Evolutionary conservation across 2,113 vertebrate genomes (phyloP).

Genomic region (Crotalus tigris): DNA sequence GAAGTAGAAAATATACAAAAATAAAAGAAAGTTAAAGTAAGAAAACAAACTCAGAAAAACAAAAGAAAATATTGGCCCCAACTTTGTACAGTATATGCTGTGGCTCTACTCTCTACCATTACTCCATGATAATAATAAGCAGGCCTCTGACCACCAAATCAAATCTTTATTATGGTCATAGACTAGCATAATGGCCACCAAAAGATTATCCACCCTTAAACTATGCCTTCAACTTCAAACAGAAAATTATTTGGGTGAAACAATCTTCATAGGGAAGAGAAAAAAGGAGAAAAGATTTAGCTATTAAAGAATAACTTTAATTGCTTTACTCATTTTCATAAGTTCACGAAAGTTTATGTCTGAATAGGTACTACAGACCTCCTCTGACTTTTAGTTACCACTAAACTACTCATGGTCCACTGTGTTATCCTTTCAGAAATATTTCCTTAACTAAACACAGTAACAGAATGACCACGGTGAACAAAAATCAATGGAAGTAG

Average conservation of each 20-base stretch:
- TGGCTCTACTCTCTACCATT: neutral
- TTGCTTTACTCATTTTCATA: neutral
- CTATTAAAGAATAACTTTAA: neutral
- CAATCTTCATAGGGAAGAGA: neutral
- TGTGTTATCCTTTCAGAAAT: neutral
- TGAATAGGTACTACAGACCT: neutral
- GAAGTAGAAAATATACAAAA: neutral
- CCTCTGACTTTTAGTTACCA: neutral
- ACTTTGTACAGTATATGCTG: neutral
- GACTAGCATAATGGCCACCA: neutral
- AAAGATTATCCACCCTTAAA: neutral
- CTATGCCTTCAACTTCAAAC: neutral
- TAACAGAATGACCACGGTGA: neutral
- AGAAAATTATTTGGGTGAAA: neutral
- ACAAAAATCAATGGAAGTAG: neutral
- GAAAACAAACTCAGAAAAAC: neutral
- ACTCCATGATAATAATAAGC: neutral
- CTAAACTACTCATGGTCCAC: neutral
- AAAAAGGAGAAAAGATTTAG: too few species aligned
- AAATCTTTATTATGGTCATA: neutral
- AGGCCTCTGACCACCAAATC: neutral
- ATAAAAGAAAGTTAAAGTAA: neutral
- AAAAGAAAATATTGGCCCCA: neutral
- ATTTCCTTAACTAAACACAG: neutral
- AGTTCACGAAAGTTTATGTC: neutral